Conservation (phyloP, 2,888 invertebrate genomes). For the Atherix ibis region DNA sequence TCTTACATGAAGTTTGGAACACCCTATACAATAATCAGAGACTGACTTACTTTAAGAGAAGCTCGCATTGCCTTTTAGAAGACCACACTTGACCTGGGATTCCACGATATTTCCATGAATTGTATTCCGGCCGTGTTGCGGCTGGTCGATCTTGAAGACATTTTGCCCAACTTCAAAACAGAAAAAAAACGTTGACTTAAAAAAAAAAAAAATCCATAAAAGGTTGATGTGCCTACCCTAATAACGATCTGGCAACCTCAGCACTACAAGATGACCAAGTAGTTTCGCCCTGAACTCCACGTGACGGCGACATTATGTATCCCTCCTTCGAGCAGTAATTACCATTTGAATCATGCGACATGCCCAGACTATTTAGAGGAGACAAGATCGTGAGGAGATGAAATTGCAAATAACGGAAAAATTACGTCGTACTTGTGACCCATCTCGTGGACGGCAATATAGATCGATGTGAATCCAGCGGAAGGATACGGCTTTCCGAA, state of each 20-base stretch:
- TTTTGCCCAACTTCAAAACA: slow-evolving; percentile 39
- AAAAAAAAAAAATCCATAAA: background rate
- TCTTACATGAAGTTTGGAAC: too few relatives aligned
- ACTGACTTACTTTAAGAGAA: slow-evolving; percentile 33
- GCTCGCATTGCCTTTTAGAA: slow-evolving; percentile 59
- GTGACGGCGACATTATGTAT: slow-evolving; percentile 66
- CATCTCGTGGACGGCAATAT: slow-evolving; percentile 69
- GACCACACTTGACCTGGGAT: slow-evolving; percentile 55
- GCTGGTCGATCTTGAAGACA: slow-evolving; percentile 46
- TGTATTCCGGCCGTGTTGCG: slow-evolving; percentile 34
- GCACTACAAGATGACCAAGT: slow-evolving; percentile 65
- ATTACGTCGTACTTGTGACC: slow-evolving; percentile 53
- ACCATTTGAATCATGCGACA: slow-evolving; percentile 62
- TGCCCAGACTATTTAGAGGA: slow-evolving; percentile 44
- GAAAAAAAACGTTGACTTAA: background rate
- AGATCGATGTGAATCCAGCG: slow-evolving; percentile 69
- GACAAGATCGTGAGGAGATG: too few relatives aligned
- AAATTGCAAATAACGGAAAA: slow-evolving; percentile 1
- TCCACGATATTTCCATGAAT: slow-evolving; percentile 45
- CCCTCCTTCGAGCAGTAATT: slow-evolving; percentile 61
- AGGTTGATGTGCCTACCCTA: too few relatives aligned
- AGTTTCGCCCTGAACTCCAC: slow-evolving; percentile 62
- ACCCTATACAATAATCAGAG: too few relatives aligned
- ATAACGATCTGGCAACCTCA: slow-evolving; percentile 27
- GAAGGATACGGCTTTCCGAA: slow-evolving; percentile 67